Base-by-base conservation (phyloP, 1,140 invertebrate species). In the Drosophila persimilis region DNA sequence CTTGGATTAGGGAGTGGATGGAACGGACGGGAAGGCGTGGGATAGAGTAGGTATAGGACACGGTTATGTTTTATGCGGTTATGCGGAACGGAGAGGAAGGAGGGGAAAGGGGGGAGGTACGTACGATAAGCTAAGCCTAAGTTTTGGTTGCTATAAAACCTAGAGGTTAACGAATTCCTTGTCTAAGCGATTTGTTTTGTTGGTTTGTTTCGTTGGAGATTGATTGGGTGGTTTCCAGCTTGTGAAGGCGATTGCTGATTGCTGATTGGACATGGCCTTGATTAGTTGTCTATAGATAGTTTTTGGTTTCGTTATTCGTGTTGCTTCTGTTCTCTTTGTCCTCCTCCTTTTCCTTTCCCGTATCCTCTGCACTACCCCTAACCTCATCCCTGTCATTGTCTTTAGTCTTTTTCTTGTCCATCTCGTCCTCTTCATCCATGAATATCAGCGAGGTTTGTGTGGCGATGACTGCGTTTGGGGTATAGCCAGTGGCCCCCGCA, bases 271-370 rank as follows among this genome's bases (percentile, higher is more conserved):
- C 11, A 72, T 50, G 47, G 77, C 75, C 60, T 67, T 31, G 31
- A 77, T 75, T 24, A 57, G 73, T 39, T 61, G 15, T 56, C 73
- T 60, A 54, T 39, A 66, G 52, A 77, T 84, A 84, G 73, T 84
- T 80, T 79, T 84, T 73, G 77, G 80, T 74, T 78, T 90, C 44
- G 59, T 74, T 67, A 75, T 89, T 58, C 77, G 47, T 53, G 26
- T 85, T 72, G 24, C 69, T 73, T 39, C 67, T 67, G 41, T 79
- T 78, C 64, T 65, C 77, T 66, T 52, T 90, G 24, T 60, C 41
- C 20, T 66, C 22, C 64, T 48, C 75, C 61, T 26, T 64, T 48
- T 20, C 65, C 54, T 55, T 29, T 6, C 8, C 48, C 43, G 13
- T 22, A 5, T 17, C 15, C 17, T 29, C 66, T 39, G 35, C 35